A percentile compares a stretch with the other conserved stretches of the same genome.
These are phyloP conservation scores for Carettochelys insculpta DNA, from an alignment of 2,113 vertebrate species.

Conservation along the genomic window DNA sequence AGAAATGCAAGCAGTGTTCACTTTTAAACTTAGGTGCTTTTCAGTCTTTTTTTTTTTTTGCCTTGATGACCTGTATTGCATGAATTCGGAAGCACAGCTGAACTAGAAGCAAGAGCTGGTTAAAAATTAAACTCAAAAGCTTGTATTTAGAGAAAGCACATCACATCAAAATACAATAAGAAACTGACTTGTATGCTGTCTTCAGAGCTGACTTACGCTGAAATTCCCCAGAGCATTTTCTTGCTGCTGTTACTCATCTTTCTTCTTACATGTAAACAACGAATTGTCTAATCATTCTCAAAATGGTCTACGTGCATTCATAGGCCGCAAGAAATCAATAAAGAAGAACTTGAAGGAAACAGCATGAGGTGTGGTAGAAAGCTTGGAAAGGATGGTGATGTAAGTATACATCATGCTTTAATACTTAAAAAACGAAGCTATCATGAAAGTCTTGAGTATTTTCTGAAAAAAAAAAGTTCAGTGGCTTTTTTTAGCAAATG, in stretches of 20 bases:
- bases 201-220: neutral
- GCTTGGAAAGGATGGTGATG: constrained; percentile 94
- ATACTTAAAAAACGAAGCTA: neutral
- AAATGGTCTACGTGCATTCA: constrained; percentile 14
- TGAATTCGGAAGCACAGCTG: neutral
- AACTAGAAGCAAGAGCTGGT: neutral
- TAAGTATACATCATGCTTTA: constrained; percentile 74
- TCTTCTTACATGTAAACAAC: rapidly evolving
- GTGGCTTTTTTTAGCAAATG: neutral
- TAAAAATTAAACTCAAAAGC: neutral
- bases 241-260: neutral
- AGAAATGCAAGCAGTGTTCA: neutral
- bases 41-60: neutral
- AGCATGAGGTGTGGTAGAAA: constrained; percentile 98
- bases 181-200: neutral
- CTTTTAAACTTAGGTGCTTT: neutral
- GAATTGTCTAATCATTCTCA: neutral
- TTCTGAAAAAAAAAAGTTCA: neutral
- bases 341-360: constrained; percentile 90
- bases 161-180: neutral
- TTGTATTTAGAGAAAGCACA: neutral
- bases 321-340: constrained; percentile 95
- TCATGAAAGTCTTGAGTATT: neutral
- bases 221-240: neutral
- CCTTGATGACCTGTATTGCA: neutral